Percentiles rank a stretch among this genome's conserved stretches.
Conservation (phyloP, 2,888 invertebrate genomes). For the Dasypolia templi region DNA sequence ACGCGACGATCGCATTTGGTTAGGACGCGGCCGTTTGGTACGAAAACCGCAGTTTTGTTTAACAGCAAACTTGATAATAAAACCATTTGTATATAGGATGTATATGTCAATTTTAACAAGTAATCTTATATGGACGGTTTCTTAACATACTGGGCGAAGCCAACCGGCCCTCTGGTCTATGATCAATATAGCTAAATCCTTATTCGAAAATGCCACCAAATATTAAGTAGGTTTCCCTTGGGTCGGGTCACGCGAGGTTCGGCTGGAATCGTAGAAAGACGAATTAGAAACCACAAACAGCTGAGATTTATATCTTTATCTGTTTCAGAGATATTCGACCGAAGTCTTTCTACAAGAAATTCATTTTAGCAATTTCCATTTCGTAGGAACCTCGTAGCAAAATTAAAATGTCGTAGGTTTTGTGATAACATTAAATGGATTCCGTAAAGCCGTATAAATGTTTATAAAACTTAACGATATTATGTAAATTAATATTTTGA, state of each 20-base stretch:
- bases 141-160: neutral
- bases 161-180: neutral
- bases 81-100: neutral
- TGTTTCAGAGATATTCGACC: slow-evolving; percentile 23
- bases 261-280: slow-evolving; percentile 29
- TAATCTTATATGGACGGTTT: neutral
- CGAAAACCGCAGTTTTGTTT: neutral
- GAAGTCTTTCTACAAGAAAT: slow-evolving; percentile 27
- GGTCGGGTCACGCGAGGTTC: slow-evolving; percentile 30
- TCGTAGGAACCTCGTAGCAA: slow-evolving; percentile 4
- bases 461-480: slow-evolving; percentile 10
- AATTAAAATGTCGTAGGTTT: slow-evolving; percentile 24
- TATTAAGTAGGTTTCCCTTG: slow-evolving; percentile 35
- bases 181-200: slow-evolving; percentile 9
- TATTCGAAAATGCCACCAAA: slow-evolving; percentile 27
- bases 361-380: slow-evolving; percentile 19
- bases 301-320: slow-evolving; percentile 49
- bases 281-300: slow-evolving; percentile 51
- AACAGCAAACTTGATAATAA: neutral
- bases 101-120: neutral
- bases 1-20: neutral
- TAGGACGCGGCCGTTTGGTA: neutral
- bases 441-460: neutral
- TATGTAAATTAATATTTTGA: neutral
- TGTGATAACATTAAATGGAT: slow-evolving; percentile 12